Base-by-base conservation (phyloP, 2,113 vertebrate species). In the Harpagus bidentatus region DNA sequence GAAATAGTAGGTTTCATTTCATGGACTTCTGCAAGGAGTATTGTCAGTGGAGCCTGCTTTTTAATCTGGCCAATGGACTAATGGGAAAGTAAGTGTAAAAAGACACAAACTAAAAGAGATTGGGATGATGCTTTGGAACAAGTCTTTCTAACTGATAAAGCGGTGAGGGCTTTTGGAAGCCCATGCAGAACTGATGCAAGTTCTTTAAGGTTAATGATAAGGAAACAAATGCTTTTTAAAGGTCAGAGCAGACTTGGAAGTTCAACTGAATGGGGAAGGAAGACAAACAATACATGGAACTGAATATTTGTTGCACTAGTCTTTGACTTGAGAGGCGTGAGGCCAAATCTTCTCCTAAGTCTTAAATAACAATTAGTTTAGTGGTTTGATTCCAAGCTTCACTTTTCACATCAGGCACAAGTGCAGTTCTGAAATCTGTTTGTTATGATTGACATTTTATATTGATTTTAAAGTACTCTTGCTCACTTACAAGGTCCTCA, bases 1-100 rank as follows among this genome's bases (percentile, higher is more conserved):
- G 94, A 96, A 96, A 93, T 93, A 45, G 74, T 38, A 40, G 61
- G 71, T 65, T 96, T 84, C 70, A 90, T 87, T 86, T 95, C 91
- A 94, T 87, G 82, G 88, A 77, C 79, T 94, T 83, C 61, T 88
- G 71, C 63, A 84, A 80, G 58, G 45, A 40, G 10, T 36, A 4
- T 70, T 90, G 78, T 78, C 83, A 87, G 34, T 25, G 25, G 45
- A 86, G 36, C 40, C 86, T 84, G 73, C 56, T 86, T 95, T 92
- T 96, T 90, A 90, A 70, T 92, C 84, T 70, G 80, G 40, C 61
- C 50, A 47, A 31, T 10, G 90, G 90, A 92, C 86, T 90, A 92
- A 88, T 82, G 70, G 83, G 26, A 71, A 95, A 95, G n/a, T 71
- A 95, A 93, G 79, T 78, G 45, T 18, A 61, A 89, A 90, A 73